Percentiles rank a stretch among this genome's conserved stretches.
Conservation (phyloP, 2,113 vertebrate genomes). For the Phylloscopus whistleri region DNA sequence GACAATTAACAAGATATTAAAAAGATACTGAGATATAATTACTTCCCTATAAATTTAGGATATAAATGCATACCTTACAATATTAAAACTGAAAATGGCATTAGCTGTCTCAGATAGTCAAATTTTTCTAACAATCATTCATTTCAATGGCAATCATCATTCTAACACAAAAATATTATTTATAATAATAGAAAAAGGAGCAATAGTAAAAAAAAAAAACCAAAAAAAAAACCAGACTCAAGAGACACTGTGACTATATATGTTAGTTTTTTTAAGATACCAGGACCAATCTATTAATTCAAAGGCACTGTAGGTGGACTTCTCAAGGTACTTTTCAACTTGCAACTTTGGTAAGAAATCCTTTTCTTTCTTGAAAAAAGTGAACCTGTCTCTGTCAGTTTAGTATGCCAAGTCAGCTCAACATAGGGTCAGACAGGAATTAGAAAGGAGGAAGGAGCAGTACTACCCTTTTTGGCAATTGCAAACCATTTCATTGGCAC, state of each 20-base stretch:
- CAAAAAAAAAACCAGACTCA: not conserved
- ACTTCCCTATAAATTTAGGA: not conserved
- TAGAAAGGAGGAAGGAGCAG: not conserved
- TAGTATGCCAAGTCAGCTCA: not conserved
- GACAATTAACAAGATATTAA: not conserved
- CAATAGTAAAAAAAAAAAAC: not conserved
- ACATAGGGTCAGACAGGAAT: conserved; percentile 1
- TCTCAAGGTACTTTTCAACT: not conserved
- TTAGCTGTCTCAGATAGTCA: not conserved
- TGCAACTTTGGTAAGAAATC: not conserved
- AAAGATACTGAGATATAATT: not conserved
- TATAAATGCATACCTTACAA: not conserved
- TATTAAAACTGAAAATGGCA: not conserved
- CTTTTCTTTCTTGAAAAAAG: not conserved
- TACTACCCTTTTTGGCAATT: conserved; percentile 12
- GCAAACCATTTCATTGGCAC: not conserved
- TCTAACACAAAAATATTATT: not conserved
- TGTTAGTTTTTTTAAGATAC: not conserved
- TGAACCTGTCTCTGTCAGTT: not conserved
- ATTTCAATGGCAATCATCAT: not conserved
- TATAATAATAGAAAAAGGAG: not conserved
- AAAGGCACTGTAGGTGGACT: not conserved
- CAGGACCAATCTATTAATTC: not conserved
- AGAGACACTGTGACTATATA: not conserved
- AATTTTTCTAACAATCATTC: not conserved